Percentiles rank a stretch among this genome's conserved stretches.
Evolutionary conservation across 2,797 vertebrate genomes (phyloP).

Genomic region (Peromyscus eremicus): DNA sequence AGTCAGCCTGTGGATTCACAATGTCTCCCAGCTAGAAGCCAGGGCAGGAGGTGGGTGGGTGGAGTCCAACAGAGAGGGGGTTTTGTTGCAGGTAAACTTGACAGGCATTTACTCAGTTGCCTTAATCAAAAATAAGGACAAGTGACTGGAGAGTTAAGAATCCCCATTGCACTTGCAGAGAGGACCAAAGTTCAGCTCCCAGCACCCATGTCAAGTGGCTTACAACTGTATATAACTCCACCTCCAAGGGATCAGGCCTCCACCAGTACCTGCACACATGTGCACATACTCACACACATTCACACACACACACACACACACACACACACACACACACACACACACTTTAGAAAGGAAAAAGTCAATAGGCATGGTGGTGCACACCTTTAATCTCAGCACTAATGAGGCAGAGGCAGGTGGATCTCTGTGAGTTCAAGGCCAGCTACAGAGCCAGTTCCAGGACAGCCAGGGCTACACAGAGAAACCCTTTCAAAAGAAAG

Average conservation of each 20-base stretch:
- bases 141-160: not conserved
- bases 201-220: not conserved
- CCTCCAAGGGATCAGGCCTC: not conserved
- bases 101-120: not conserved
- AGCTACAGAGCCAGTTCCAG: too few species aligned
- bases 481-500: too few species aligned
- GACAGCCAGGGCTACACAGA: too few species aligned
- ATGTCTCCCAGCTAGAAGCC: not conserved
- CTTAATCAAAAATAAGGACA: not conserved
- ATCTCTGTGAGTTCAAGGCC: too few species aligned
- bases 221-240: not conserved
- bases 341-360: not conserved
- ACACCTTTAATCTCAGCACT: not conserved
- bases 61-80: not conserved
- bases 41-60: not conserved
- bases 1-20: not conserved
- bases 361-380: not conserved
- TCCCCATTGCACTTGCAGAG: not conserved
- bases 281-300: not conserved
- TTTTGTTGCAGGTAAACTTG: not conserved
- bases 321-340: too few species aligned
- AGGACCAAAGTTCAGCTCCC: not conserved
- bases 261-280: not conserved
- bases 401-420: too few species aligned
- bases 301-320: not conserved